Evolutionary conservation across 2,113 vertebrate genomes (phyloP), one percentile per base, ranked within the genome.

Genomic region (Himantopus leucocephalus): DNA sequence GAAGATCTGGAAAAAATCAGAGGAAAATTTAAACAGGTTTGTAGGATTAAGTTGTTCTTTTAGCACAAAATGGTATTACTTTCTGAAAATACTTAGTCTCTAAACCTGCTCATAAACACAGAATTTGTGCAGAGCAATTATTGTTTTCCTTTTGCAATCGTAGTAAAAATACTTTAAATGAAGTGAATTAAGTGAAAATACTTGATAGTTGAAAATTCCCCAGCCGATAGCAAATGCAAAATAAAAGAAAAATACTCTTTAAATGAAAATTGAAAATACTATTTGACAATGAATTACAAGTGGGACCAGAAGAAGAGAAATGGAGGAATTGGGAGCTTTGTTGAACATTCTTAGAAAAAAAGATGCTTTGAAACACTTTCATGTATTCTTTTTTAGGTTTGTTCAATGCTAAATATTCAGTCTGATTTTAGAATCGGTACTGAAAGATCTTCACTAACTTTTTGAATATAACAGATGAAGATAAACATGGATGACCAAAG

Each of bases 21-120:
- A 47, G 98, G 98, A 52, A 99, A 99, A 77, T 99, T 99, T 93
- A 98, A 98, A 96, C 99, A 99, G 99, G 99, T 99, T 90, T 79
- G 98, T 97, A 77, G 29, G 12, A 94, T 79, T 72, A 27, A 91
- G 30, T 92, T 94, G 68, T 75, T 94, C 17, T 56, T 68, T 86
- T 83, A 84, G 62, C 41, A 88, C 18, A 52, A 50, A 70, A 22
- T 45, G 17, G 4, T 62, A 41, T 39, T 45, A 8, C n/a, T 76
- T 76, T 79, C 53, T 85, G 34, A 39, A 76, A 59, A 55, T 55
- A 37, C 2, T 67, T 52, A 2, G 14, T 37, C 52, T 95, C n/a
- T 86, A 56, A 81, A 56, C 16, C 16, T 17, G 35, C 27, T 85
- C 35, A 24, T 50, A 39, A 64, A 4, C 35, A 14, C 8, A 48